phyloP scores from a whole-genome alignment of 2,888 invertebrate species.

The Blastobasis lacticolella region DNA sequence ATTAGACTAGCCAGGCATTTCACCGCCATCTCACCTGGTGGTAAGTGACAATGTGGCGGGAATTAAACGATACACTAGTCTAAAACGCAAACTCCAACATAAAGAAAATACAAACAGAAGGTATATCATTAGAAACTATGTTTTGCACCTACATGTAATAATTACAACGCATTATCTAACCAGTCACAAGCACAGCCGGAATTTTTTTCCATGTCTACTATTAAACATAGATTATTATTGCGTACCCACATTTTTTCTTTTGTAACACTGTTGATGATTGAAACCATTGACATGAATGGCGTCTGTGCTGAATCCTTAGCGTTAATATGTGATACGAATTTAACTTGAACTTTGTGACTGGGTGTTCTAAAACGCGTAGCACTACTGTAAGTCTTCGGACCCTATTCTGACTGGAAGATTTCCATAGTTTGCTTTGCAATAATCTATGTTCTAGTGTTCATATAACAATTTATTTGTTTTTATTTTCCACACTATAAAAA shows the following conservation, averaged over 20 bases:
- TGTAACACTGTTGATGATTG: too few relatives aligned
- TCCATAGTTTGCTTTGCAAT: not conserved
- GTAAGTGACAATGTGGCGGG: too few relatives aligned
- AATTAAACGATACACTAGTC: too few relatives aligned
- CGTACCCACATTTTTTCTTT: too few relatives aligned
- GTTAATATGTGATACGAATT: not conserved
- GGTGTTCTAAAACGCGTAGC: not conserved
- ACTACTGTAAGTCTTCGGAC: constrained; percentile 3
- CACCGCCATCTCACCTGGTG: too few relatives aligned
- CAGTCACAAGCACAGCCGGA: constrained; percentile 9
- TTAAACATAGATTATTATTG: too few relatives aligned
- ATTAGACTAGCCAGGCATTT: too few relatives aligned
- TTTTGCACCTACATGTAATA: constrained; percentile 2
- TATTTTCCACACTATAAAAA: constrained; percentile 28
- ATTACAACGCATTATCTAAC: constrained; percentile 4
- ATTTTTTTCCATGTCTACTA: not conserved
- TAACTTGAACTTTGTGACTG: not conserved
- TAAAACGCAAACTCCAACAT: too few relatives aligned
- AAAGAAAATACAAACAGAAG: too few relatives aligned
- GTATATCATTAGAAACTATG: not conserved
- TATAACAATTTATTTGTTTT: constrained; percentile 17
- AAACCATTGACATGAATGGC: too few relatives aligned
- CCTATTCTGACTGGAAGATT: constrained; percentile 1
- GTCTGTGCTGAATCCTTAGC: too few relatives aligned
- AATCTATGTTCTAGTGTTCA: not conserved